Evolutionary conservation across 2,113 vertebrate genomes (phyloP).

Genomic region (Periophthalmus modestus): DNA sequence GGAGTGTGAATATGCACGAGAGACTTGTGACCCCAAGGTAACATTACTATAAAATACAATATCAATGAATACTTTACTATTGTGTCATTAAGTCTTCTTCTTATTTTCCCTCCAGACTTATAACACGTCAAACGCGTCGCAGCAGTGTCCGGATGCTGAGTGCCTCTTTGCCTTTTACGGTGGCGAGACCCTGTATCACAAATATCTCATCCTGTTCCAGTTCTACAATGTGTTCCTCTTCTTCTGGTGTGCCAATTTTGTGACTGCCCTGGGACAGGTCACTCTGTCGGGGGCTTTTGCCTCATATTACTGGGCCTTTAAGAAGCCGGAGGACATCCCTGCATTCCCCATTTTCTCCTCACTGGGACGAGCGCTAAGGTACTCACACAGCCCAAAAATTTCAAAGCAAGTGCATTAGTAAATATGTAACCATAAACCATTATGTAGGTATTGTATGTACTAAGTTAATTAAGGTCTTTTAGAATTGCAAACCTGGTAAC

Average conservation of each 20-base stretch:
- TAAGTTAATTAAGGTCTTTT: no score
- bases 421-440: no score
- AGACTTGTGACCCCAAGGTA: constrained; percentile 86
- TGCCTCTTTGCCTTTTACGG: constrained; percentile 95
- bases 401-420: no score
- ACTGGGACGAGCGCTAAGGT: constrained; percentile 90
- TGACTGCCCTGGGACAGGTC: constrained; percentile 91
- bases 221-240: constrained; percentile 96
- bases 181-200: constrained; percentile 88
- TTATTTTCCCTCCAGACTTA: constrained; percentile 76
- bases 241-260: constrained; percentile 95
- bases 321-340: constrained; percentile 88
- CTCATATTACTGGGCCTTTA: constrained; percentile 97
- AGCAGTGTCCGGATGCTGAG: constrained; percentile 78
- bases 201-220: constrained; percentile 86
- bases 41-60: constrained; percentile 11
- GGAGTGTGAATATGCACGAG: constrained; percentile 65
- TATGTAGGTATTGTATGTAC: no score
- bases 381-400: not conserved
- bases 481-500: no score
- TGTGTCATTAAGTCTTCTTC: not conserved
- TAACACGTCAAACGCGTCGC: constrained; percentile 73
- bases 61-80: not conserved
- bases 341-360: constrained; percentile 88
- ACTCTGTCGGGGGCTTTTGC: constrained; percentile 93